Evolutionary conservation across 2,888 invertebrate species (phyloP).

Genomic region (Shargacucullia verbasci): DNA sequence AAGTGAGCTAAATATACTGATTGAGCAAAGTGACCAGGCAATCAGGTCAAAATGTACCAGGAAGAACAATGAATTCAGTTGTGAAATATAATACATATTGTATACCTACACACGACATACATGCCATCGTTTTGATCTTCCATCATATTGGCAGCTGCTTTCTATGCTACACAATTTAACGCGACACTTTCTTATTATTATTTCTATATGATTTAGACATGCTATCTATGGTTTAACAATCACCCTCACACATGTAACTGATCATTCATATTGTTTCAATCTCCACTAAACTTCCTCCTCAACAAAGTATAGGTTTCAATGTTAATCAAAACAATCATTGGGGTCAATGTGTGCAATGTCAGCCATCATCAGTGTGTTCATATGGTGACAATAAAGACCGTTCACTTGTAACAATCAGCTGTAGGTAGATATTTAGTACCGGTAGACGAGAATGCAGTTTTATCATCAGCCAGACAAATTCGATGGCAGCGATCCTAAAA

Average conservation of each 20-base stretch:
- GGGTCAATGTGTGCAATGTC: constrained; percentile 21
- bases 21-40: constrained; percentile 21
- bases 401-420: constrained; percentile 1
- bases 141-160: too few species aligned
- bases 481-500: too few species aligned
- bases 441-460: background rate
- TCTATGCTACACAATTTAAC: too few species aligned
- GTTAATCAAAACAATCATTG: constrained; percentile 28
- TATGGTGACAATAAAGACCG: constrained; percentile 5
- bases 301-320: constrained; percentile 16
- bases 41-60: constrained; percentile 2
- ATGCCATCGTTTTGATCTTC: too few species aligned
- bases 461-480: too few species aligned
- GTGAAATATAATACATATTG: too few species aligned
- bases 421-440: background rate
- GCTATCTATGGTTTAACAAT: background rate
- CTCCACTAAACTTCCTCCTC: constrained; percentile 18
- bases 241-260: background rate
- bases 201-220: too few species aligned
- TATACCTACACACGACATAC: too few species aligned
- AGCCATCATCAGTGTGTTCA: constrained; percentile 7
- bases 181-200: too few species aligned
- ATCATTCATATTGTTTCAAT: constrained; percentile 20
- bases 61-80: too few species aligned
- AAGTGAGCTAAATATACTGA: constrained; percentile 3